Conservation (phyloP, 1,140 invertebrate genomes). For the Oncopodura yosiiana region DNA sequence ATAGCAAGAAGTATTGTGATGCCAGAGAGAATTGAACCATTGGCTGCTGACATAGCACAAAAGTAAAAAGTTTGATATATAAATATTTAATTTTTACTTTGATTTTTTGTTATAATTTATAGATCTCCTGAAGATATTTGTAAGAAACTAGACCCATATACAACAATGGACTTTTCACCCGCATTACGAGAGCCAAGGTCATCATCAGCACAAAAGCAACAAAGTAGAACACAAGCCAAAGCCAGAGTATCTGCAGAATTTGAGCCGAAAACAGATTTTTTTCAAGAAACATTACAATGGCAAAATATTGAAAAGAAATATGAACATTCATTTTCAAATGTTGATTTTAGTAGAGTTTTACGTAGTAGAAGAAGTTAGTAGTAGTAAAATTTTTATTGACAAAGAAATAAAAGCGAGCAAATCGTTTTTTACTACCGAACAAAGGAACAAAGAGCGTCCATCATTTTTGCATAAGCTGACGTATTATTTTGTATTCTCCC, state of each 20-base stretch:
- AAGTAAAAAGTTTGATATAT: conserved; percentile 11
- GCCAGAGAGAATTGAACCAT: conserved; percentile 17
- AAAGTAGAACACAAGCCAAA: background rate
- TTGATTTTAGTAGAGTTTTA: no score
- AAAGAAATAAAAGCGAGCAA: no score
- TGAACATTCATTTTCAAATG: no score
- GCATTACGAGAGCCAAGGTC: background rate
- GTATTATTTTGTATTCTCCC: no score
- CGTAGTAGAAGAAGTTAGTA: no score
- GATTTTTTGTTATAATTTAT: background rate
- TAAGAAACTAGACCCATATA: conserved; percentile 2
- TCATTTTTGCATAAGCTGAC: no score
- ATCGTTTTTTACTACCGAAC: no score
- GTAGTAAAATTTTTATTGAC: no score
- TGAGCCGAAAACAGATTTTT: conserved; percentile 18
- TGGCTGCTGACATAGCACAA: conserved; percentile 14
- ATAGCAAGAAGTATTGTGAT: conserved; percentile 11
- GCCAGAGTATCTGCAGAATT: background rate
- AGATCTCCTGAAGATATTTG: conserved; percentile 18
- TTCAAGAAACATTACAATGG: background rate
- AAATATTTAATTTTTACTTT: background rate
- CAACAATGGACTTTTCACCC: conserved; percentile 23
- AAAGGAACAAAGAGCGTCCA: no score
- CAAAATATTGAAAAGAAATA: no score
- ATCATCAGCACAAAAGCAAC: no score